Evolutionary conservation across 92 coral and sea anemone genomes (phyloP), one percentile per base, ranked within the genome.

Genomic region (Zoanthus sociatus): DNA sequence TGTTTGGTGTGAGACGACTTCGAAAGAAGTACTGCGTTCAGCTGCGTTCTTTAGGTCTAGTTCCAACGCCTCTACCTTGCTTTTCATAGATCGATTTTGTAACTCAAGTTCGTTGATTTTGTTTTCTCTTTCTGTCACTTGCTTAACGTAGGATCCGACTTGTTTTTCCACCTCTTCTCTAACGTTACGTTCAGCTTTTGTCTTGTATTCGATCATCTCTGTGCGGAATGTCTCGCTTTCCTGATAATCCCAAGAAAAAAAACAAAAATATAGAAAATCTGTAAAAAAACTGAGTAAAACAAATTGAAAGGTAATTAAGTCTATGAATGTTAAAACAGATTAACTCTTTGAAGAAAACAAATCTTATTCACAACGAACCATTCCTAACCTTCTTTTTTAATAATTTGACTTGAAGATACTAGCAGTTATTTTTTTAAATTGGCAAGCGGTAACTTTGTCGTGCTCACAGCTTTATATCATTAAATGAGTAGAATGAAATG

Each of bases 141-240:
- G 84, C 33, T 79, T 71, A 12, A 79, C 72, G 53, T 79, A 79
- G 0, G 84, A 7, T 21, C 63, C 72, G 15, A 79, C 84, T 15
- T 79, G 84, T 61, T 79, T 79, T 58, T 79, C 84, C 17, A 79
- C 84, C 9, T 79, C 84, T 48, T 79, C 84, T 58, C 58, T 61
- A 10, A 79, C 56, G 73, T 63, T 79, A 58, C 63, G 84, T 18
- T 79, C 84, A 48, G 54, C 63, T 45, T 79, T 63, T 0, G 84
- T 79, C 79, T 61, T 88, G 66, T 79, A 72, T 50, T 88, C 90
- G 4, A 88, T 73, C 79, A 88, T 82, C 69, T 88, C 87, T 17
- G 79, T 77, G 18, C 90, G 76, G 47, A 88, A 76, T 9, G 79
- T 64, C 56, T 88, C 90, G 76, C 90, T 78, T 61, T 88, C 90